Base-by-base conservation (phyloP, 2,888 invertebrate genomes). In the Cantharis rustica region DNA sequence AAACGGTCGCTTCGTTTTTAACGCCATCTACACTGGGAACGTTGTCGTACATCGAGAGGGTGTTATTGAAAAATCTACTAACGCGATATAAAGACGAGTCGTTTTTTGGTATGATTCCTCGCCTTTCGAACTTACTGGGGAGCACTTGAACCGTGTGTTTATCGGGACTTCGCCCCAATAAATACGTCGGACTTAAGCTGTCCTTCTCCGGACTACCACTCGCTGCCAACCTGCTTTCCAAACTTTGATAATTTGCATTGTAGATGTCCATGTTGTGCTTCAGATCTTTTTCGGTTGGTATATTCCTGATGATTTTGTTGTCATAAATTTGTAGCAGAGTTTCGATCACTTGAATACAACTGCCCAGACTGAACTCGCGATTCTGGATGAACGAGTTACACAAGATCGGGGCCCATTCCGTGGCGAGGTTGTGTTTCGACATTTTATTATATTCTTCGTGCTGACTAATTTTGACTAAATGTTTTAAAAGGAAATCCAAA, bases 401-500 rank as follows among this genome's bases (percentile, higher is more conserved):
- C 16, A 81, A 69, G n/a, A 80, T 69, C 3, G 80, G 79, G 2
- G 82, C 80, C 86, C 86, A 86, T n/a, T 83, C 83, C 61, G 79
- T 78, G 16, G 83, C 78, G 17, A 86, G 77, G 27, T 85, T 83
- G 7, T 79, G 72, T 72, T 80, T 82, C 2, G 84, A 77, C 63
- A 83, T 83, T 66, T 83, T 84, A 23, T 84, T 83, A n/a, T 68
- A 31, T 7, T 81, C 79, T 72, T 85, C 84, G 71, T 82, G 77
- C 15, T 83, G 76, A 16, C 83, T 79, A 7, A 86, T 80, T 47
- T 82, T 81, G 0, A 83, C 81, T 23, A 87, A 73, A 75, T 87
- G 87, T 47, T 79, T 81, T n/a, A 86, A 31, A 7, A 86, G 75
- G 64, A 82, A 84, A 16, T 84, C 81, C 5, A 87, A 47, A 0